Evolutionary conservation across 2,797 vertebrate species (phyloP), one percentile per base, ranked within the genome.

Genomic region (Pantherophis alleghaniensis): DNA sequence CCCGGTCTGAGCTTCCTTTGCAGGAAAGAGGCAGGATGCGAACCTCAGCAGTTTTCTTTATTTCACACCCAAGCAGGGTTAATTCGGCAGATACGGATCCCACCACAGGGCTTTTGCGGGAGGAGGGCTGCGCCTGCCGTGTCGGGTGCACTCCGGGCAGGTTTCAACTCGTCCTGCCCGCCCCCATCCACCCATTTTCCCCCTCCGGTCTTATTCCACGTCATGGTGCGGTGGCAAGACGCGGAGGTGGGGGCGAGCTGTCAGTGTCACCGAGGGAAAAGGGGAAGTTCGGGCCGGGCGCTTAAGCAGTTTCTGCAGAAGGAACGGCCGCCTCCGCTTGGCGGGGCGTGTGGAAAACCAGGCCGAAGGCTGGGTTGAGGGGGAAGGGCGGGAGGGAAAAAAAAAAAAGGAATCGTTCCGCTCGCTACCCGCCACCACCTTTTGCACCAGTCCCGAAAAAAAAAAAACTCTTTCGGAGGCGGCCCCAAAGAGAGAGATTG

Each of bases 311-410:
- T 12, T 4, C 24, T 26, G 11, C 10, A 86, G 87, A 89, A 91
- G 89, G 59, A 42, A 53, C 16, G 24, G 74, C 88, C 26, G 14
- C 51, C 66, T 37, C 61, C 0, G 2, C 32, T 0, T 53, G 86
- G 95, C 95, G 88, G 93, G 94, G 92, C 89, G 93, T 94, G 93
- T 94, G 93, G 51, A 94, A 93, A 93, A 60, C 37, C 66, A 57
- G 83, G 86, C 20, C 55, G 13, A 90, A 93, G 7, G 37, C 32
- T 51, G 92, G 86, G 79, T 2, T 16, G 56, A 4, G 11, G 63
- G 53, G 92, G 51, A 53, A 53, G 51, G 16, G 24, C 66, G 18
- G 18, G 60, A 11, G 42, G 10, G 0, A 1, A 5, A 1, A 11
- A 9, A 74, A 42, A 69, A 69, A 22, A 61, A 18, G 37, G 42